Conservation (phyloP, 2,113 vertebrate genomes). For the Candoia aspera region DNA sequence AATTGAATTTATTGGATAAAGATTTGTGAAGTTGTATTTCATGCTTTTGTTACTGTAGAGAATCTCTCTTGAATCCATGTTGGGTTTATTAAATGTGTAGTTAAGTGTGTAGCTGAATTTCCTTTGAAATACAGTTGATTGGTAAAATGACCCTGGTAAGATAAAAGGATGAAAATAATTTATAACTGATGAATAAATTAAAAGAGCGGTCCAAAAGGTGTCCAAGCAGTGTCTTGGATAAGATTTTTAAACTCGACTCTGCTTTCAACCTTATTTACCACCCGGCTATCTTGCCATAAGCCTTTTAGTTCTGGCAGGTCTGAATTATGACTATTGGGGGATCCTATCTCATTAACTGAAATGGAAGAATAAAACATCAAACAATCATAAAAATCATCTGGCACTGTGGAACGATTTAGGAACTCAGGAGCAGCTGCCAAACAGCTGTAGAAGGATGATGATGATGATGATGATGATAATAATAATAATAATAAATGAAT, state of each 20-base stretch:
- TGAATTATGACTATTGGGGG: slow-evolving; percentile 91
- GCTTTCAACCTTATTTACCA: slow-evolving; percentile 85
- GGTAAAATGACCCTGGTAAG: background rate
- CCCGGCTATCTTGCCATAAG: slow-evolving; percentile 80
- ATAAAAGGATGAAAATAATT: background rate
- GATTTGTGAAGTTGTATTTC: background rate
- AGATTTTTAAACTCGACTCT: slow-evolving; percentile 4
- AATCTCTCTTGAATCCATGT: background rate
- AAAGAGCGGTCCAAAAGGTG: background rate
- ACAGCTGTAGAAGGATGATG: slow-evolving; percentile 80
- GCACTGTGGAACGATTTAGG: slow-evolving; percentile 90
- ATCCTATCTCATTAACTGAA: slow-evolving; percentile 96
- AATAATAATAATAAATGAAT: slow-evolving; percentile 51
- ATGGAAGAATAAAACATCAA: slow-evolving; percentile 91
- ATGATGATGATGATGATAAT: background rate
- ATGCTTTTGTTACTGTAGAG: background rate
- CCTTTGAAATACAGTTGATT: slow-evolving; percentile 1
- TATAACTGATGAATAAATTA: background rate
- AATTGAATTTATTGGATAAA: background rate
- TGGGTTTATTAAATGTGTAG: background rate
- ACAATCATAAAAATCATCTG: slow-evolving; percentile 96
- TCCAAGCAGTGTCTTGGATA: background rate
- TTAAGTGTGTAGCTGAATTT: background rate
- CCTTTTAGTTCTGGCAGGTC: slow-evolving; percentile 87
- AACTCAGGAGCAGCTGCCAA: slow-evolving; percentile 91